Conservation (phyloP, 2,797 vertebrate genomes). For the Halcyon leucocephala region DNA sequence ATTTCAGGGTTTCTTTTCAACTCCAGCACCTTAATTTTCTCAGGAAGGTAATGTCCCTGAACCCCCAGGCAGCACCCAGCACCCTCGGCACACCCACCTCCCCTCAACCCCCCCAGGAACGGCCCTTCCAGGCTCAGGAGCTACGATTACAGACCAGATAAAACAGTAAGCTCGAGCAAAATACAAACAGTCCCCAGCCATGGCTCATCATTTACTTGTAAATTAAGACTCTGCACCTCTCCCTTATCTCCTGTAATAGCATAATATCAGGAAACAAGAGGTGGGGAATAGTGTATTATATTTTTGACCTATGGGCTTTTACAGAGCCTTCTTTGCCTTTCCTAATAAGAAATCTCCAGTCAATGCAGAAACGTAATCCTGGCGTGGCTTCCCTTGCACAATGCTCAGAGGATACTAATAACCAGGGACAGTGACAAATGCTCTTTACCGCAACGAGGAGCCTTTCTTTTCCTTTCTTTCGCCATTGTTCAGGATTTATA, state of each 20-base stretch:
- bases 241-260: slow-evolving; percentile 59
- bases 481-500: slow-evolving; percentile 21
- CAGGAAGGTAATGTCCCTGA: fast-evolving
- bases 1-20: background rate
- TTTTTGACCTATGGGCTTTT: slow-evolving; percentile 64
- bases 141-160: background rate
- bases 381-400: slow-evolving; percentile 40
- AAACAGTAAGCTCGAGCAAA: slow-evolving; percentile 65
- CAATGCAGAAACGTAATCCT: slow-evolving; percentile 50
- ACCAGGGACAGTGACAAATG: slow-evolving; percentile 68
- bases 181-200: slow-evolving; percentile 48
- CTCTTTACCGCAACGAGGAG: slow-evolving; percentile 31
- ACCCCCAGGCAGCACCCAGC: background rate
- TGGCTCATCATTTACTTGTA: slow-evolving; percentile 43
- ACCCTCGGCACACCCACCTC: background rate
- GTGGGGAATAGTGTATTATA: slow-evolving; percentile 50
- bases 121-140: background rate
- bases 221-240: slow-evolving; percentile 71
- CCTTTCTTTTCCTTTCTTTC: slow-evolving; percentile 29
- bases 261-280: slow-evolving; percentile 45
- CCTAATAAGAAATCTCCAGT: slow-evolving; percentile 50
- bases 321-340: slow-evolving; percentile 21
- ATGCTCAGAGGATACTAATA: slow-evolving; percentile 61
- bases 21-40: background rate
- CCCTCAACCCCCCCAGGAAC: background rate